Evolutionary conservation across 2,888 invertebrate genomes (phyloP).

Genomic region (Cristatella mucedo): DNA sequence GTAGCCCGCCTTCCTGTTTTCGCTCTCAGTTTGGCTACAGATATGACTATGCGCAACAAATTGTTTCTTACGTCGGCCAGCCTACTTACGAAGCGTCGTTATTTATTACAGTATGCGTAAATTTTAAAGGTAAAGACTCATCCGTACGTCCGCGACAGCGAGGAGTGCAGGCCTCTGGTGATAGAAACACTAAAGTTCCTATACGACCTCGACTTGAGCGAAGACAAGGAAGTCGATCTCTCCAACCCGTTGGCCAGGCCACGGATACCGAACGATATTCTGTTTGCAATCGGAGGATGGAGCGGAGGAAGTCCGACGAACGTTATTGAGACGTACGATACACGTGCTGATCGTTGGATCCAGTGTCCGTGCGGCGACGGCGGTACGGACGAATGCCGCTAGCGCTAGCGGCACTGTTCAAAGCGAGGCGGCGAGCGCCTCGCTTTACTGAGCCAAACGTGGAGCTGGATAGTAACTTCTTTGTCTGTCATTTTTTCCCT

Average conservation of each 20-base stretch:
- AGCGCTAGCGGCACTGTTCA: not conserved
- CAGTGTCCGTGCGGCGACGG: conserved; percentile 8
- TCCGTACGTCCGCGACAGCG: conserved; percentile 63
- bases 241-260: conserved; percentile 50
- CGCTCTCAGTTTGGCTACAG: too few relatives aligned
- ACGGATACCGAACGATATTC: conserved; percentile 46
- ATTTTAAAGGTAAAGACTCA: conserved; percentile 50
- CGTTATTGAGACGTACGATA: conserved; percentile 38
- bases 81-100: too few relatives aligned
- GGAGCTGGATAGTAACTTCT: too few relatives aligned
- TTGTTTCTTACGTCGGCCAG: too few relatives aligned
- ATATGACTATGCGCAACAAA: too few relatives aligned
- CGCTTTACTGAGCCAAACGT: too few relatives aligned
- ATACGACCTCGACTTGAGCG: conserved; percentile 76
- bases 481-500: not conserved
- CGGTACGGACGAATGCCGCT: not conserved
- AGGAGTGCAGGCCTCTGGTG: conserved; percentile 67
- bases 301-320: conserved; percentile 62
- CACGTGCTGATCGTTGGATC: conserved; percentile 35
- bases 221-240: conserved; percentile 47
- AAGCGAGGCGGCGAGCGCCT: too few relatives aligned
- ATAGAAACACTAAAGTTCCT: conserved; percentile 78
- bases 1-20: too few relatives aligned
- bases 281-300: conserved; percentile 46
- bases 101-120: too few relatives aligned